Base-by-base conservation (phyloP, 92 coral and sea anemone genomes). In the Heliopora coerulea region DNA sequence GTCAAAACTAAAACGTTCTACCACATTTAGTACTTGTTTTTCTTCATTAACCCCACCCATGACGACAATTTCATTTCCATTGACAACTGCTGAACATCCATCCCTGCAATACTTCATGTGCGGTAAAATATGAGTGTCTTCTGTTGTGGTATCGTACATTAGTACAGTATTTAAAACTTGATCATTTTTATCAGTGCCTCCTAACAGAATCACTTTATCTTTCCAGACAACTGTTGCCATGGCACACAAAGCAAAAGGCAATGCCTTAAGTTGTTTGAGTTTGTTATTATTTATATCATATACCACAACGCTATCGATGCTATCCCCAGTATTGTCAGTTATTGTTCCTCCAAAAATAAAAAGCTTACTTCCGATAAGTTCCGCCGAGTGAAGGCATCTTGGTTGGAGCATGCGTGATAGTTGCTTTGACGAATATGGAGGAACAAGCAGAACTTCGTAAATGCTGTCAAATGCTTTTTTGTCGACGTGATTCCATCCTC, bases 31-130 rank as follows among this genome's bases (percentile, higher is more conserved):
- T 19, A 89, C 97, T 8, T 46, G 20, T 20, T 20, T 28, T 0
- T 33, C 28, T 19, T 17, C 59, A 67, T 67, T 57, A 24, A 27
- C 1, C 35, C 75, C 75, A 42, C 75, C 75, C 75, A 68, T 68
- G 3, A 68, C 75, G 19, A 68, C 75, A 68, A 68, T 44, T 7
- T 3, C 24, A 26, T 68, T 20, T 13, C 59, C 37, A 21, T 24
- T 46, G 23, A 68, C 75, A 27, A 68, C 75, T 19, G 59, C 75
- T 3, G 75, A 30, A 68, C 75, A 46, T 28, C 58, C 75, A 24
- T 10, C 9, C 46, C 75, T 5, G 3, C 9, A 28, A 28, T 49
- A 21, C 59, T 68, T 68, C 59, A 68, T 68, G 58, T 37, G 32
- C 0, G 75, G 60, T 30, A 68, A 27, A 25, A 37, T 14, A 20